Evolutionary conservation across 2,113 vertebrate genomes (phyloP).

Genomic region (Gracilinanus agilis): DNA sequence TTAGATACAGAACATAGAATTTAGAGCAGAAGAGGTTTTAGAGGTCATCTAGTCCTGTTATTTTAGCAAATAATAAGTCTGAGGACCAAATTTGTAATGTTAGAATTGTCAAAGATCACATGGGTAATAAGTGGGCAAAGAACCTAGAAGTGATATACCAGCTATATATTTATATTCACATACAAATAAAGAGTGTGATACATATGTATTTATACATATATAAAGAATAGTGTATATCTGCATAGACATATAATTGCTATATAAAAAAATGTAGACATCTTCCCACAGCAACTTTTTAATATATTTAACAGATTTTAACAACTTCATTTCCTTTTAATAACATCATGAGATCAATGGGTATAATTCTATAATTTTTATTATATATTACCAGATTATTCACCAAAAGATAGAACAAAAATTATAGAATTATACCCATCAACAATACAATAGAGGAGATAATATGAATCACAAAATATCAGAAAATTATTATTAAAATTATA

Average conservation of each 20-base stretch:
- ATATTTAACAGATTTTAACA: not conserved
- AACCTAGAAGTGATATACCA: not conserved
- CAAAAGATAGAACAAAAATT: not conserved
- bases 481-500: no score
- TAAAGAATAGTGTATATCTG: not conserved
- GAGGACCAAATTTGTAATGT: not conserved
- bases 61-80: no score
- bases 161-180: not conserved
- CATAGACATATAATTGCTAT: not conserved
- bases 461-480: no score
- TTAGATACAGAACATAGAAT: not conserved
- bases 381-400: not conserved
- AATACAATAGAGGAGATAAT: not conserved
- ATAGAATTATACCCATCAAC: no score
- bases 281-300: not conserved
- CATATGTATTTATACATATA: not conserved
- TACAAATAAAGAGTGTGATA: not conserved
- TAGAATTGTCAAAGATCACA: not conserved
- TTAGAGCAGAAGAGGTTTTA: not conserved
- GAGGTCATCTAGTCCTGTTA: not conserved
- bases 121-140: not conserved
- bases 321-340: not conserved
- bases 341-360: not conserved
- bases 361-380: not conserved
- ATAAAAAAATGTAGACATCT: not conserved